Evolutionary conservation across 1,140 invertebrate species (phyloP), one percentile per base, ranked within the genome.

Genomic region (Streblospio benedicti): DNA sequence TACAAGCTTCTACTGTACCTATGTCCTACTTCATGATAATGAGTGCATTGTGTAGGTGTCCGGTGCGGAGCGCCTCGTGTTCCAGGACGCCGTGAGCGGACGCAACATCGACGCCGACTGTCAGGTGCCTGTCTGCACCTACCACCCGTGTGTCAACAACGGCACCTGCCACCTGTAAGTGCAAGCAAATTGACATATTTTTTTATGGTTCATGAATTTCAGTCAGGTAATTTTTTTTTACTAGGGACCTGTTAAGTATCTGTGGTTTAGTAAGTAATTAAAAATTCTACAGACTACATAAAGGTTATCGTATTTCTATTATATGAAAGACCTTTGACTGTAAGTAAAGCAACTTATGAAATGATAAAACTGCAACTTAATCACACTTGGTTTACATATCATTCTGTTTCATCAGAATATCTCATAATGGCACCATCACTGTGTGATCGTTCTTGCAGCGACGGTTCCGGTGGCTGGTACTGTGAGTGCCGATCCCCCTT

Each of bases 61-160:
- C 33, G 28, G 12, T 25, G 41, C 28, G n/a, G 56, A 58, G 20
- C 18, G 33, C 4, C n/a, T 44, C 6, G 41, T 58, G 41, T 58
- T 58, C 44, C n/a, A 27, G n/a, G 56, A 58, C 50, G 56, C 56
- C 25, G 27, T 33, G 2, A 31, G 25, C 28, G 56, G 56, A 3
- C 41, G 28, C 23, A 58, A 58, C 56, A 58, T 58, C 23, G n/a
- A n/a, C n/a, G 41, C 27, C 12, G 56, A 58, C 20, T 58, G 56
- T 25, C 27, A 31, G 9, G 41, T 58, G n/a, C 41, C 41, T 2
- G 18, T 32, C 25, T 58, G 56, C 43, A 58, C 23, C 30, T 58
- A 49, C 30, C 23, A 51, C 5, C 56, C 56, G 30, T 58, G 56
- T 51, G 20, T 30, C n/a, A 58, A 58, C 43, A 58, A 58, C 23